Evolutionary conservation across 2,113 vertebrate genomes (phyloP).

Genomic region (Dasypus novemcinctus): DNA sequence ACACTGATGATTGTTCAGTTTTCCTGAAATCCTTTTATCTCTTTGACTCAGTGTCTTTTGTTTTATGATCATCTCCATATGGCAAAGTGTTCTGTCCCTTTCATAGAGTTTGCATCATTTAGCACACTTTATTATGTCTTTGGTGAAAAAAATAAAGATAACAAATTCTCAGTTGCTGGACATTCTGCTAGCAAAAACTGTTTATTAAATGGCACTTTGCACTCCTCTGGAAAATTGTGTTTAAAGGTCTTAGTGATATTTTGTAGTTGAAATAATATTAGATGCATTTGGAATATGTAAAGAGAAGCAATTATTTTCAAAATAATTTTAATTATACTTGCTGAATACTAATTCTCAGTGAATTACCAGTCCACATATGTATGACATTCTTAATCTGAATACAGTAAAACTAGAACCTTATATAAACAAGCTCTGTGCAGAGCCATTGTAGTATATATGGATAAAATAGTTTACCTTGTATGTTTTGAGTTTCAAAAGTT

Average conservation of each 20-base stretch:
- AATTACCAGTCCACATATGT: not conserved
- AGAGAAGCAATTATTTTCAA: slow-evolving; percentile 47
- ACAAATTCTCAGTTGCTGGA: slow-evolving; percentile 28
- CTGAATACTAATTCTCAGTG: not conserved
- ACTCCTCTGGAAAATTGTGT: slow-evolving; percentile 31
- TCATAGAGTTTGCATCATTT: not conserved
- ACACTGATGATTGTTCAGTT: not conserved
- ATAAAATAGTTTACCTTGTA: not conserved
- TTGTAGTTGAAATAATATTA: slow-evolving; percentile 36
- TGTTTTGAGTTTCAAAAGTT: not conserved
- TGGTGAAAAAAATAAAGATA: slow-evolving; percentile 40
- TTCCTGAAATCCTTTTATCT: not conserved
- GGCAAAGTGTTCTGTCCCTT: not conserved
- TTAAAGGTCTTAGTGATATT: slow-evolving; percentile 22
- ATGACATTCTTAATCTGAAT: not conserved
- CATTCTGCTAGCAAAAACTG: slow-evolving; percentile 14
- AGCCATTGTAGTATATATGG: not conserved
- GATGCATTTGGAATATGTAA: slow-evolving; percentile 20
- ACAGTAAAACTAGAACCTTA: not conserved
- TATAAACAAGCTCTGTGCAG: not conserved
- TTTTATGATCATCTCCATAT: not conserved
- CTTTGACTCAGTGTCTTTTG: not conserved
- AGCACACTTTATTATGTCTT: not conserved
- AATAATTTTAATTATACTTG: slow-evolving; percentile 27
- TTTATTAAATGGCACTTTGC: slow-evolving; percentile 50